These are phyloP conservation scores for Sprattus sprattus DNA, from an alignment of 2,113 vertebrate species.

Conservation along the genomic window DNA sequence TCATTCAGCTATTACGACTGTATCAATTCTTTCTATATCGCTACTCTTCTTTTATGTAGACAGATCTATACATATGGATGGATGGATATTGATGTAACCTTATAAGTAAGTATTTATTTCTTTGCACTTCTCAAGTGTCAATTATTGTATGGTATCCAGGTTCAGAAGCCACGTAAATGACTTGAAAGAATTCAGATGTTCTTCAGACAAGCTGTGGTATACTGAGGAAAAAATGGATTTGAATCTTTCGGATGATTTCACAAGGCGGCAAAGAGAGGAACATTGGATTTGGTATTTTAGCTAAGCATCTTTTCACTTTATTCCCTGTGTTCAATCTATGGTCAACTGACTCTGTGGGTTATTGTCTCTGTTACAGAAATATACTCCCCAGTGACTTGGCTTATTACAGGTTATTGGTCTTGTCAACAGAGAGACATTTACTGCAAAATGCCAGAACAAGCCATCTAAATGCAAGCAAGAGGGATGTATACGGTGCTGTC, in stretches of 20 bases:
- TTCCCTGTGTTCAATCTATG: slow-evolving; percentile 58
- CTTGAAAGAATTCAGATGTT: not conserved
- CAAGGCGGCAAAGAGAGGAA: slow-evolving; percentile 23
- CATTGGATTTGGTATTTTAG: slow-evolving; percentile 31
- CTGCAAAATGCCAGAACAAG: too few species aligned
- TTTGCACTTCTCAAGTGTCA: too few species aligned
- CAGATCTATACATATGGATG: too few species aligned
- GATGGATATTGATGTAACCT: too few species aligned
- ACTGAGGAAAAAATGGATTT: not conserved
- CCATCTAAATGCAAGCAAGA: not conserved
- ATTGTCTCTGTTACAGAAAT: slow-evolving; percentile 43
- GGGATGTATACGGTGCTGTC: slow-evolving; percentile 14
- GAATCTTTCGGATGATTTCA: not conserved
- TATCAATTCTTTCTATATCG: too few species aligned
- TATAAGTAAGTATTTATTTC: too few species aligned
- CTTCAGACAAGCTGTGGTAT: not conserved
- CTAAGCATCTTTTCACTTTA: slow-evolving; percentile 44
- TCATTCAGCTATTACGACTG: not conserved
- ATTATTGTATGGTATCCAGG: too few species aligned
- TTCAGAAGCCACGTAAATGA: not conserved
- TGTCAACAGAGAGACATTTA: not conserved
- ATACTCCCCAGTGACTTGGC: slow-evolving; percentile 28
- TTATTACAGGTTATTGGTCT: slow-evolving; percentile 35
- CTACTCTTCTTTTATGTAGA: too few species aligned
- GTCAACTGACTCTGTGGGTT: slow-evolving; percentile 39